These are phyloP conservation scores for Hanleya hanleyi DNA, from an alignment of 2,888 invertebrate genomes.

Conservation along the genomic window DNA sequence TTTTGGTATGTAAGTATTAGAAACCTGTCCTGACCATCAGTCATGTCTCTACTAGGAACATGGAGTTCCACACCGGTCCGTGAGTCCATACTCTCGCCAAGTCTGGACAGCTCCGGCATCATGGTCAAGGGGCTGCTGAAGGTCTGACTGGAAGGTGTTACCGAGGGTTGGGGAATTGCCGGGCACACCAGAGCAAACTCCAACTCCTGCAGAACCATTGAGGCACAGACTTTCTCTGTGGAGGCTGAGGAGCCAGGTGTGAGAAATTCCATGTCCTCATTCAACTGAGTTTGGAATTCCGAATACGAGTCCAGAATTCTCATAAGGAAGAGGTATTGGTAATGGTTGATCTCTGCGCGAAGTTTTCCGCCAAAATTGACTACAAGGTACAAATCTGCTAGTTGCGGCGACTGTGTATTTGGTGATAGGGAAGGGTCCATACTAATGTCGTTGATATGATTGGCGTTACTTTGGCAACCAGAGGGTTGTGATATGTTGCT, in stretches of 20 bases:
- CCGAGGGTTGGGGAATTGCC: constrained; percentile 2
- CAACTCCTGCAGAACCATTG: constrained; percentile 86
- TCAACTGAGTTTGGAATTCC: constrained; percentile 58
- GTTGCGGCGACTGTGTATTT: constrained; percentile 67
- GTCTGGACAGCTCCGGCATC: background rate
- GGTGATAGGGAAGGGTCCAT: background rate
- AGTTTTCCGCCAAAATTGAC: constrained; percentile 88
- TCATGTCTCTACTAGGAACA: background rate
- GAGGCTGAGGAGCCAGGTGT: constrained; percentile 12
- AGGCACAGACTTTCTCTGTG: constrained; percentile 68
- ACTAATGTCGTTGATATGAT: background rate
- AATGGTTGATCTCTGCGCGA: constrained; percentile 93
- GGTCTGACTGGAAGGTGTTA: background rate
- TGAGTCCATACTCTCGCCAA: background rate
- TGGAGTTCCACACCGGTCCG: background rate
- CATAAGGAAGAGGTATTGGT: constrained; percentile 91
- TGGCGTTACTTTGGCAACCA: background rate
- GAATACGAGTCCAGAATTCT: constrained; percentile 85
- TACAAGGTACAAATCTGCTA: constrained; percentile 82
- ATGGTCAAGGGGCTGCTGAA: constrained; percentile 9
- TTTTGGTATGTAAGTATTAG: too few species aligned
- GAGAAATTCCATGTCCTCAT: constrained; percentile 78
- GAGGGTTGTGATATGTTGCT: background rate
- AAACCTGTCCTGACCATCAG: constrained; percentile 4
- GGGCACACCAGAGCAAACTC: constrained; percentile 86